Evolutionary conservation across 2,113 vertebrate species (phyloP), one percentile per base, ranked within the genome.

Genomic region (Lathamus discolor): DNA sequence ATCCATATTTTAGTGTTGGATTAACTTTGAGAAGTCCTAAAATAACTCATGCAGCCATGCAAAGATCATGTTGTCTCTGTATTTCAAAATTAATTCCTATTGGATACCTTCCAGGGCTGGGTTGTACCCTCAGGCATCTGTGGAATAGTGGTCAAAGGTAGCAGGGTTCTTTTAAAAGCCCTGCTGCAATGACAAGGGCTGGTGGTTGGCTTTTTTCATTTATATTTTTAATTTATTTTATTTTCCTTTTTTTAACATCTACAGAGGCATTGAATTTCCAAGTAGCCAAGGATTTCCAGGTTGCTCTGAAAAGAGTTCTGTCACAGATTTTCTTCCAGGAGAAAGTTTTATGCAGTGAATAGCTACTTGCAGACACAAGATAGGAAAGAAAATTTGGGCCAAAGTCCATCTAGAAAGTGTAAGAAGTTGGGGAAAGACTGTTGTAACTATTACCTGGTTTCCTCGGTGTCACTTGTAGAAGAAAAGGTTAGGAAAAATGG

Each of bases 121-220:
- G 73, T 78, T 96, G 90, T 94, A 90, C 68, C 55, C 80, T 97
- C 52, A 91, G 83, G 95, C 86, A 97, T 96, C 72, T 86, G 51
- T 92, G 93, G 86, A 95, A 94, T 94, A 96, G 83, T 94, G 90
- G 95, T 93, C 95, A 96, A 95, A 93, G 93, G 92, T 95, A 63
- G 86, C 62, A 48, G 25, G 39, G 76, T 57, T 88, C 61, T 95
- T 97, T 72, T 68, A 52, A 75, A 86, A 91, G 69, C 70, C 28
- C 12, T 61, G 11, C 64, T 86, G 51, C 35, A 7, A 3, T 94
- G 55, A 83, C 72, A 90, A 75, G 92, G 64, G 14, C 14, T 57
- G 25, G 29, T 69, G 22, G 16, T 49, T 85, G 84, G 20, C 35
- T 13, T 75, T 44, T 28, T 46, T 25, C 12, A 33, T 55, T 55